Evolutionary conservation across 1,140 invertebrate species (phyloP).

Genomic region (Caenorhabditis brenneri): DNA sequence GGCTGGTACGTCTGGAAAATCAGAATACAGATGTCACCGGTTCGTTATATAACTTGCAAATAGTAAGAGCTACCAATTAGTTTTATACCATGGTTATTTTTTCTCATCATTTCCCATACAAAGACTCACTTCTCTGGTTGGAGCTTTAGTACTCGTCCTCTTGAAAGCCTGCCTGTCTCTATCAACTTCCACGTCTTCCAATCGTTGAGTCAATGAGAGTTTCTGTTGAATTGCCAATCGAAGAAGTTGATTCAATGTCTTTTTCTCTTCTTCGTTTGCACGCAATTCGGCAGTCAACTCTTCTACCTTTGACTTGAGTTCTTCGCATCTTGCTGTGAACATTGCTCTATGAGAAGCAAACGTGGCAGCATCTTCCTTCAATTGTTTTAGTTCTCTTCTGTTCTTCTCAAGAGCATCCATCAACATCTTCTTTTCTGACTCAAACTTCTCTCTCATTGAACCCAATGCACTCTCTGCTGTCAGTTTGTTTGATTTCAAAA

Average conservation of each 20-base stretch:
- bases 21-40: too few relatives aligned
- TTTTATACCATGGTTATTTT: too few relatives aligned
- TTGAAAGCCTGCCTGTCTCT: conserved; percentile 62
- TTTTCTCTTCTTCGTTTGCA: conserved; percentile 95
- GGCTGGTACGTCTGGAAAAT: conserved; percentile 44
- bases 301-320: conserved; percentile 75
- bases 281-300: conserved; percentile 85
- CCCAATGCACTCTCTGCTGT: conserved; percentile 96
- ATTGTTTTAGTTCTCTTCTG: conserved; percentile 67
- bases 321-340: conserved; percentile 85
- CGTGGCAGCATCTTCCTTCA: conserved; percentile 86
- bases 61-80: too few relatives aligned
- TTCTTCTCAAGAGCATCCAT: conserved; percentile 76
- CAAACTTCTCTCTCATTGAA: conserved; percentile 98
- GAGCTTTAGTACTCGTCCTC: conserved; percentile 49
- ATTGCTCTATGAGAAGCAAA: conserved; percentile 97
- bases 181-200: conserved; percentile 87
- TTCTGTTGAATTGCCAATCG: conserved; percentile 97
- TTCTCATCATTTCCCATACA: too few relatives aligned
- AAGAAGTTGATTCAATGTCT: conserved; percentile 93
- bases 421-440: conserved; percentile 96
- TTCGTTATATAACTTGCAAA: too few relatives aligned
- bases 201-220: conserved; percentile 84
- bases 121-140: background rate
- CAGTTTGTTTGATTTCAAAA: conserved; percentile 97